A percentile compares a stretch with the other conserved stretches of the same genome.
Conservation (phyloP, 2,797 vertebrate genomes). For the Lateolabrax maculatus region DNA sequence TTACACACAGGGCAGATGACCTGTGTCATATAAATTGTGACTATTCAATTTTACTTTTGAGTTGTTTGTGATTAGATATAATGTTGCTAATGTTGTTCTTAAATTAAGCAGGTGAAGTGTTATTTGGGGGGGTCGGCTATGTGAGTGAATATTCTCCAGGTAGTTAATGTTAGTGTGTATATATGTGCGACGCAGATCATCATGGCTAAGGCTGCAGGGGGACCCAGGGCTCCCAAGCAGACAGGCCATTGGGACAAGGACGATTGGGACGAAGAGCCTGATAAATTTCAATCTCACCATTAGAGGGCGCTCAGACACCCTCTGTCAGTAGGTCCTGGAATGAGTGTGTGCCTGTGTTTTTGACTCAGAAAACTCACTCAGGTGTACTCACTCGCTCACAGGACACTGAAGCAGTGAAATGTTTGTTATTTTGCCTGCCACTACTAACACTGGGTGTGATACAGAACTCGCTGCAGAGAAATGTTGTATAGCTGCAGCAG, state of each 20-base stretch:
- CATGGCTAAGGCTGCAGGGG: constrained; percentile 96
- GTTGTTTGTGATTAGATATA: neutral
- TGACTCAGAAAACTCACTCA: constrained; percentile 68
- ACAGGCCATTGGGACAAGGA: constrained; percentile 96
- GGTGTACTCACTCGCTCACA: constrained; percentile 57
- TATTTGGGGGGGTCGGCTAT: neutral
- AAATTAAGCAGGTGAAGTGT: neutral
- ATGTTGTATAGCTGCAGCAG: neutral
- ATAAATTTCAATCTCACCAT: constrained; percentile 88
- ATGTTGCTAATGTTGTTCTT: neutral
- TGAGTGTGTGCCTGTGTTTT: constrained; percentile 65
- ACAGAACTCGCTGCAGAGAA: neutral
- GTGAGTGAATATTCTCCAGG: neutral
- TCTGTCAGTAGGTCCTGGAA: constrained; percentile 80
- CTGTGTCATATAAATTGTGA: too few relatives aligned
- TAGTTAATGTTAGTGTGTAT: constrained; percentile 55
- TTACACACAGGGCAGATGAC: neutral
- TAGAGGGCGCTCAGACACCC: constrained; percentile 71
- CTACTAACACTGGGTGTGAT: constrained; percentile 71
- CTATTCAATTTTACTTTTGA: constrained; percentile 8
- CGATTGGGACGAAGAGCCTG: constrained; percentile 90
- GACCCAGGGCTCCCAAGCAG: constrained; percentile 92
- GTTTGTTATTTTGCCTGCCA: constrained; percentile 51
- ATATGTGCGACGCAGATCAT: constrained; percentile 89
- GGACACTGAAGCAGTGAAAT: constrained; percentile 28